phyloP scores from a whole-genome alignment of 2,888 invertebrate genomes.

The Drosophila rellima region DNA sequence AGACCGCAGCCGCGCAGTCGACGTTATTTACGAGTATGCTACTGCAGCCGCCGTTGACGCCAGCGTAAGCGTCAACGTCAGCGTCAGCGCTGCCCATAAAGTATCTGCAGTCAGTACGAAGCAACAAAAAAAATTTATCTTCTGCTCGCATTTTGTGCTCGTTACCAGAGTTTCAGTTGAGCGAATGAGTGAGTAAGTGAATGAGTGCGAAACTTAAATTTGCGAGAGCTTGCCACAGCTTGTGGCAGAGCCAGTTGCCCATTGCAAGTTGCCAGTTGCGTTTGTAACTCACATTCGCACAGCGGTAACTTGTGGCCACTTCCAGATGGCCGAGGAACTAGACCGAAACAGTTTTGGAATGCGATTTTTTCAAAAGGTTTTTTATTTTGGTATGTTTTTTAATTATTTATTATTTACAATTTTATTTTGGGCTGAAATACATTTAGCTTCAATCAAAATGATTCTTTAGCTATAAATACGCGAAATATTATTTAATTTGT shows the following conservation, averaged over 20 bases:
- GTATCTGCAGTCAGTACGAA: constrained; percentile 66
- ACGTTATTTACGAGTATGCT: constrained; percentile 46
- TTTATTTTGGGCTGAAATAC: not conserved
- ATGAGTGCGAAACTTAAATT: constrained; percentile 62
- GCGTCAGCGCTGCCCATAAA: constrained; percentile 59
- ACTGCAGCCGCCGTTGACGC: constrained; percentile 22
- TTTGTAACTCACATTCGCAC: constrained; percentile 45
- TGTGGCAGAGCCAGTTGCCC: constrained; percentile 62
- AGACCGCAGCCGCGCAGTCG: constrained; percentile 39
- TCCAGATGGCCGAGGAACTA: not conserved
- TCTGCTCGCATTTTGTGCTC: constrained; percentile 58
- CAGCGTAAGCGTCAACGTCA: constrained; percentile 24
- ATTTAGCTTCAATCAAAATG: not conserved
- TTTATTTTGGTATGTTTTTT: constrained; percentile 40
- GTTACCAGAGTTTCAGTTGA: constrained; percentile 21
- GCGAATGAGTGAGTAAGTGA: constrained; percentile 44
- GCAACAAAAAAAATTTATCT: constrained; percentile 45
- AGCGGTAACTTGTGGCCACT: constrained; percentile 34
- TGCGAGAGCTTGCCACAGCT: constrained; percentile 50
- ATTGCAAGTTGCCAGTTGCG: constrained; percentile 60
- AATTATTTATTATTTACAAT: not conserved
- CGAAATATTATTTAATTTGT: no score
- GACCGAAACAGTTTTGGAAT: not conserved
- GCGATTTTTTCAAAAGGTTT: constrained; percentile 1
- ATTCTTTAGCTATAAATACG: not conserved